phyloP scores from a whole-genome alignment of 2,797 vertebrate genomes.

The Siniperca obscura region DNA sequence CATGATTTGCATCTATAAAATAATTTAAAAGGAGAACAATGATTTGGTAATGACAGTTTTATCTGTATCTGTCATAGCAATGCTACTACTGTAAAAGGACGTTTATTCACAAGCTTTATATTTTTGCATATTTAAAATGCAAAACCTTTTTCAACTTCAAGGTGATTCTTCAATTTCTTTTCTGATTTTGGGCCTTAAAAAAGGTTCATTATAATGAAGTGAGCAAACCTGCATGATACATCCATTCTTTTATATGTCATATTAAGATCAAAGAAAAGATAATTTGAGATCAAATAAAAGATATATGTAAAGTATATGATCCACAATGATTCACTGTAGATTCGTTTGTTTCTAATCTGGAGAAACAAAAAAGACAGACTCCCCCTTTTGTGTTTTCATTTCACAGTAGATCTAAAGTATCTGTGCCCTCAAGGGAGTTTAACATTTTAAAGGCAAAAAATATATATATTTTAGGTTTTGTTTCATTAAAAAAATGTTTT shows the following conservation, averaged over 20 bases:
- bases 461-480: background rate
- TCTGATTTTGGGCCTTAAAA: slow-evolving; percentile 25
- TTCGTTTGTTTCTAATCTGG: slow-evolving; percentile 57
- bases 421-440: background rate
- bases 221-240: slow-evolving; percentile 33
- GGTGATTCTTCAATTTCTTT: slow-evolving; percentile 18
- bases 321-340: slow-evolving; percentile 41
- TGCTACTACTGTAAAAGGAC: background rate
- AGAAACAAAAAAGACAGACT: slow-evolving; percentile 13
- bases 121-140: background rate
- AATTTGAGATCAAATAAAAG: slow-evolving; percentile 62
- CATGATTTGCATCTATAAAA: background rate
- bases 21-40: background rate
- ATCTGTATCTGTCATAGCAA: background rate
- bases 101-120: background rate
- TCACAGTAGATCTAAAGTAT: slow-evolving; percentile 8
- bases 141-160: slow-evolving; percentile 28
- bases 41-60: background rate
- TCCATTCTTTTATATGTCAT: slow-evolving; percentile 32
- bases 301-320: slow-evolving; percentile 46
- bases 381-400: slow-evolving; percentile 9
- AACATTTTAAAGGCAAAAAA: background rate
- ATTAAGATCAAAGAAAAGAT: slow-evolving; percentile 60
- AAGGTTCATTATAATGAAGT: slow-evolving; percentile 31
- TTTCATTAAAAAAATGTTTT: slow-evolving; percentile 12